phyloP scores from a whole-genome alignment of 2,888 invertebrate genomes.

The Tinea trinotella region DNA sequence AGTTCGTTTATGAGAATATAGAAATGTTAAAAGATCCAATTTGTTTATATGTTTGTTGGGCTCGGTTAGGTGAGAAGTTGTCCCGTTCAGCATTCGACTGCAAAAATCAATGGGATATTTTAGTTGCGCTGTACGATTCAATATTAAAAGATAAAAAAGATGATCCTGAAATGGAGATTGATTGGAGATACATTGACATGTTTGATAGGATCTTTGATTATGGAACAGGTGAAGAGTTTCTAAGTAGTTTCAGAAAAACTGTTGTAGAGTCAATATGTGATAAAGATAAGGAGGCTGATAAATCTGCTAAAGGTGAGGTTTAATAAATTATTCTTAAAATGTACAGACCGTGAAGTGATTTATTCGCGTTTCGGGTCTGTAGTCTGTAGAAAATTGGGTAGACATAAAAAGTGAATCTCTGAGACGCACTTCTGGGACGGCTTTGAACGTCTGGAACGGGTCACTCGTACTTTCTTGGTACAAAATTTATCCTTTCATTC shows the following conservation, averaged over 20 bases:
- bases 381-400: too few relatives aligned
- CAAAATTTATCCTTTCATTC: too few relatives aligned
- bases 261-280: too few relatives aligned
- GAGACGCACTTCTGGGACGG: too few relatives aligned
- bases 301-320: neutral
- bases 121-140: slow-evolving; percentile 41
- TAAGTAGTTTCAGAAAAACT: neutral
- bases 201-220: slow-evolving; percentile 63
- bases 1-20: slow-evolving; percentile 48
- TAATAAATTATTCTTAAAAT: neutral
- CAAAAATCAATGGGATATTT: slow-evolving; percentile 45
- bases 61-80: slow-evolving; percentile 37
- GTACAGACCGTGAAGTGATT: too few relatives aligned
- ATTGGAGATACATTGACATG: slow-evolving; percentile 58
- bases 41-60: slow-evolving; percentile 55
- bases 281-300: neutral
- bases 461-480: too few relatives aligned
- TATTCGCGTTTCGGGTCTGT: too few relatives aligned
- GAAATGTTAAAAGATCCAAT: slow-evolving; percentile 51
- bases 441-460: too few relatives aligned
- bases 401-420: too few relatives aligned
- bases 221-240: slow-evolving; percentile 45
- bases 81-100: slow-evolving; percentile 33
- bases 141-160: slow-evolving; percentile 55
- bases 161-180: slow-evolving; percentile 52